These are phyloP conservation scores for Lophotis ruficrista DNA, from an alignment of 2,113 vertebrate genomes.

Conservation along the genomic window DNA sequence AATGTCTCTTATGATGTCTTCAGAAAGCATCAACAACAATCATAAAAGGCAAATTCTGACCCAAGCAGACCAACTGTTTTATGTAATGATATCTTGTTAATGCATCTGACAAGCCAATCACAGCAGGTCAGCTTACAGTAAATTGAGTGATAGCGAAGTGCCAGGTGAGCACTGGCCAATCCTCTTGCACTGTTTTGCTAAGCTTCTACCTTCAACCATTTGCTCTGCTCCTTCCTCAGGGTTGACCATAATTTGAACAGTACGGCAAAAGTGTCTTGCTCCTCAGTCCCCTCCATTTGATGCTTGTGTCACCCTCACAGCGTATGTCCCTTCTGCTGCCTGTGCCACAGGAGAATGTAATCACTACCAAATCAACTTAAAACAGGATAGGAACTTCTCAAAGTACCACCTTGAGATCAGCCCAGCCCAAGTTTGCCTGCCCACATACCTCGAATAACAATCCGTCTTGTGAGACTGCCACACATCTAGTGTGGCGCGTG, in stretches of 20 bases:
- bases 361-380: not conserved
- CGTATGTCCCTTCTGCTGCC: fast-evolving
- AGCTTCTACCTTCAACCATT: not conserved
- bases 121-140: not conserved
- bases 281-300: not conserved
- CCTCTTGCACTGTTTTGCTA: not conserved
- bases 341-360: not conserved
- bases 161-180: not conserved
- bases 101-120: not conserved
- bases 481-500: fast-evolving
- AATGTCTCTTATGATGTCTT: not conserved
- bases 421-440: not conserved
- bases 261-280: fast-evolving
- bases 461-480: not conserved
- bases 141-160: not conserved
- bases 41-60: not conserved
- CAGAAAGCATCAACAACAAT: not conserved
- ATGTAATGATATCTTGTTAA: not conserved
- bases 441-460: not conserved
- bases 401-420: not conserved
- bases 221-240: not conserved
- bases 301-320: not conserved
- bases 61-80: not conserved
- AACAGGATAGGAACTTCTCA: not conserved
- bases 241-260: not conserved